Percentiles rank a stretch among this genome's conserved stretches.
Conservation (phyloP, 1,140 invertebrate species). For the Camponotus vicinus region DNA sequence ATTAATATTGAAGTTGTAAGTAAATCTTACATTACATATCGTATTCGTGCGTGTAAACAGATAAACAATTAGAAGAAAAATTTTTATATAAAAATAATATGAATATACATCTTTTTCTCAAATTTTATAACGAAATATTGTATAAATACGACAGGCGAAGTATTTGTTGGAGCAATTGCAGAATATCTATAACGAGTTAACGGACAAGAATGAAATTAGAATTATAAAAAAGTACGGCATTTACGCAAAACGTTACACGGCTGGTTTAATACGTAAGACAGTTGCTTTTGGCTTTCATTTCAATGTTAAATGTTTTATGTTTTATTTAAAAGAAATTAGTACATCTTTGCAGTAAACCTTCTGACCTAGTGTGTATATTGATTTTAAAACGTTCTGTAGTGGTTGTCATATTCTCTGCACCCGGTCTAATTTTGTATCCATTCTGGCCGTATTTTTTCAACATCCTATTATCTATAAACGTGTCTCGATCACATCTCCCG, state of each 20-base stretch:
- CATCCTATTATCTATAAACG: background rate
- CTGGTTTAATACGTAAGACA: background rate
- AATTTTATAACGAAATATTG: background rate
- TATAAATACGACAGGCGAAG: constrained; percentile 12
- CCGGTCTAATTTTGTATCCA: background rate
- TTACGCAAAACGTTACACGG: background rate
- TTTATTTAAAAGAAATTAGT: background rate
- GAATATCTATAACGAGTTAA: background rate
- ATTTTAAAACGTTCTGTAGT: background rate
- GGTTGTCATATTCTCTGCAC: no score
- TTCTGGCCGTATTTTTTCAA: background rate
- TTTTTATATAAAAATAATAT: background rate
- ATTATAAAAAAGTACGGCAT: background rate
- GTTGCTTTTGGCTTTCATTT: background rate
- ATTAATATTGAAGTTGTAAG: constrained; percentile 14
- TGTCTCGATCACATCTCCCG: background rate
- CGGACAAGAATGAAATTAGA: background rate
- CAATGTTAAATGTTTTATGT: background rate
- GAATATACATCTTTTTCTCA: background rate
- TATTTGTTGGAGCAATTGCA: background rate
- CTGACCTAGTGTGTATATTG: no score
- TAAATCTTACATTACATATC: background rate
- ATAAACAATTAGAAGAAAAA: background rate
- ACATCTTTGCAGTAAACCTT: background rate
- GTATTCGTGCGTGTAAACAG: background rate